Conservation (phyloP, 1,140 invertebrate species). For the Vanessa tameamea region DNA sequence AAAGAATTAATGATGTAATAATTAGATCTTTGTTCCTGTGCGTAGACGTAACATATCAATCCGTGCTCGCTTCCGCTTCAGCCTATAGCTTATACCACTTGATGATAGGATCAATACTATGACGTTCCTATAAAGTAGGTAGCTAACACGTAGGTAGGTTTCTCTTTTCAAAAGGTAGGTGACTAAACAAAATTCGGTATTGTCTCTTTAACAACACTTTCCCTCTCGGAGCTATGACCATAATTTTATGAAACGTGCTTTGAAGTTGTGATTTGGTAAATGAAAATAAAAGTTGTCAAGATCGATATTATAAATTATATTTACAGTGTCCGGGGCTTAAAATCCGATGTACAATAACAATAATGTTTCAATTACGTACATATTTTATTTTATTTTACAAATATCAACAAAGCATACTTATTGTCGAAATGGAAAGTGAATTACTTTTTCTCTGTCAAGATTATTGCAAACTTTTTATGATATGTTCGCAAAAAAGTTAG, state of each 20-base stretch:
- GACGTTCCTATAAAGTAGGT: slow-evolving; percentile 56
- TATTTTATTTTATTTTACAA: too few species aligned
- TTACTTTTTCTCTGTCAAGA: too few species aligned
- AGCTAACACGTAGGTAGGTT: slow-evolving; percentile 48
- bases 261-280: slow-evolving; percentile 5
- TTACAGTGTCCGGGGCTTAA: too few species aligned
- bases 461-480: too few species aligned
- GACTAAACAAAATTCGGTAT: slow-evolving; percentile 43
- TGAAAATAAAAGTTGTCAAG: neutral
- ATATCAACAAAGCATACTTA: too few species aligned
- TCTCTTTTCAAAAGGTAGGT: slow-evolving; percentile 53
- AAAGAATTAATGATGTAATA: too few species aligned
- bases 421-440: too few species aligned
- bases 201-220: slow-evolving; percentile 26
- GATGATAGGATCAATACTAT: slow-evolving; percentile 43
- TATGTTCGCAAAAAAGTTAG: too few species aligned
- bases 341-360: too few species aligned
- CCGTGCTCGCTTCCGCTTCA: neutral
- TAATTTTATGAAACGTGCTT: slow-evolving; percentile 3
- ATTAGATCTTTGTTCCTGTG: too few species aligned
- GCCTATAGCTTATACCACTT: neutral
- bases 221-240: neutral
- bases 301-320: neutral
- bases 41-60: neutral
- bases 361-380: too few species aligned